These are phyloP conservation scores for Cossypha heuglini DNA, from an alignment of 2,797 vertebrate species.

Conservation along the genomic window DNA sequence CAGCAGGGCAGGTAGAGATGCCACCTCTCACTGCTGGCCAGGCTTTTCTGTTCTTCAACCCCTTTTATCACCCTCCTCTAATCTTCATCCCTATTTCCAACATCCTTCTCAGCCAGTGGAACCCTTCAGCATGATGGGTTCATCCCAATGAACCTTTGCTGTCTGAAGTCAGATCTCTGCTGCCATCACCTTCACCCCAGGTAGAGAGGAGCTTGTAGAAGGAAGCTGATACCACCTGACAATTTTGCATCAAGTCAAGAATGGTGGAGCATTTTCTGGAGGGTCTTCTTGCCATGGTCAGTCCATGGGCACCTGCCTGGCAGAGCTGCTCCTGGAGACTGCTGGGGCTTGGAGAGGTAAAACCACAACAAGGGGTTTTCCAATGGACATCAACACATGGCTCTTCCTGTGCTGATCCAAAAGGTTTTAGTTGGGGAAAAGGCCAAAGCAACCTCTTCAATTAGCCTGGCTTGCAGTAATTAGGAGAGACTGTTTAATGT, in stretches of 20 bases:
- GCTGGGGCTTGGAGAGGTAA: not conserved
- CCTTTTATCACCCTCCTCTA: not conserved
- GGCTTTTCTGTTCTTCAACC: not conserved
- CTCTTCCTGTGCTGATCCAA: not conserved
- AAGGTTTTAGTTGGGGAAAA: not conserved
- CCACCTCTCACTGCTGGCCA: not conserved
- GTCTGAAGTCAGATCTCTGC: not conserved
- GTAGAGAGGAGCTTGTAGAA: not conserved
- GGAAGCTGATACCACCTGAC: not conserved
- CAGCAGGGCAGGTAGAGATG: not conserved
- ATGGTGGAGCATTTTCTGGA: not conserved
- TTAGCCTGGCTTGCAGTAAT: not conserved
- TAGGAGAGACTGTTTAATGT: not conserved
- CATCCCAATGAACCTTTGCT: not conserved
- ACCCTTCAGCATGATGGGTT: not conserved
- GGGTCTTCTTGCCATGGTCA: not conserved
- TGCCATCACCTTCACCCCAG: not conserved
- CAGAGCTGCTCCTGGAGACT: not conserved
- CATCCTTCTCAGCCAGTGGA: not conserved
- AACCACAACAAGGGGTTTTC: not conserved
- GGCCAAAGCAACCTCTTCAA: not conserved
- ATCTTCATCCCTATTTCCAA: not conserved
- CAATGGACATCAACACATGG: rapidly evolving
- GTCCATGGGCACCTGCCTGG: not conserved
- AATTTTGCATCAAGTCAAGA: not conserved